These are phyloP conservation scores for Orchestia grillus DNA, from an alignment of 1,140 invertebrate species.

Conservation along the genomic window DNA sequence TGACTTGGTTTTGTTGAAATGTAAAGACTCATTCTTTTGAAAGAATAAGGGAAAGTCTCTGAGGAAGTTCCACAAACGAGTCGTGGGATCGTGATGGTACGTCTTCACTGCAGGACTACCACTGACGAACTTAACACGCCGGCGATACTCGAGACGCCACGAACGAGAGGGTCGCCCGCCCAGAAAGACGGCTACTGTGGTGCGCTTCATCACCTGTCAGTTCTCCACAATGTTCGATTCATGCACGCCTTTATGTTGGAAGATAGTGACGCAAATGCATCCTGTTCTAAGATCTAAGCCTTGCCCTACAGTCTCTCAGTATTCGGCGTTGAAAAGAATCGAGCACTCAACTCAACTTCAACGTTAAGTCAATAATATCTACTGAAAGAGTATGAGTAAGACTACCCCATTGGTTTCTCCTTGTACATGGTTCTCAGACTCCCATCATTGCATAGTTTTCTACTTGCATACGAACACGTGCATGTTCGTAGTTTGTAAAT, in stretches of 20 bases:
- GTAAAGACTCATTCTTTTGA: not conserved
- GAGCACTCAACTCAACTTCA: not conserved
- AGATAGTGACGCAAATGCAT: not conserved
- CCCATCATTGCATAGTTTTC: not conserved
- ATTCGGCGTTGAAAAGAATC: not conserved
- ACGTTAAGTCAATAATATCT: not conserved
- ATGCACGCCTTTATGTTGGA: not conserved
- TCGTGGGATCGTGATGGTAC: not conserved
- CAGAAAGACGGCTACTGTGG: constrained; percentile 22
- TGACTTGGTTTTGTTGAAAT: not conserved
- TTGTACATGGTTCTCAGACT: not conserved
- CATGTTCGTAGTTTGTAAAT: not conserved
- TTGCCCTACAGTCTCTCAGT: not conserved
- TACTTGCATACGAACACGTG: not conserved
- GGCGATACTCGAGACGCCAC: not conserved
- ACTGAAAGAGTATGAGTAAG: not conserved
- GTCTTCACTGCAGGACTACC: not conserved
- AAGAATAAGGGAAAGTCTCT: not conserved
- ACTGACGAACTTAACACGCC: not conserved
- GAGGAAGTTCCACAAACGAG: not conserved
- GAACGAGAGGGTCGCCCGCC: not conserved
- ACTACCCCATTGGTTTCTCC: not conserved
- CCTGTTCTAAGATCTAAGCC: not conserved
- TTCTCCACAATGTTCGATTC: constrained; percentile 2
- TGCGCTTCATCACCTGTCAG: not conserved